Evolutionary conservation across 2,113 vertebrate species (phyloP), one percentile per base, ranked within the genome.

Genomic region (Vidua chalybeata): DNA sequence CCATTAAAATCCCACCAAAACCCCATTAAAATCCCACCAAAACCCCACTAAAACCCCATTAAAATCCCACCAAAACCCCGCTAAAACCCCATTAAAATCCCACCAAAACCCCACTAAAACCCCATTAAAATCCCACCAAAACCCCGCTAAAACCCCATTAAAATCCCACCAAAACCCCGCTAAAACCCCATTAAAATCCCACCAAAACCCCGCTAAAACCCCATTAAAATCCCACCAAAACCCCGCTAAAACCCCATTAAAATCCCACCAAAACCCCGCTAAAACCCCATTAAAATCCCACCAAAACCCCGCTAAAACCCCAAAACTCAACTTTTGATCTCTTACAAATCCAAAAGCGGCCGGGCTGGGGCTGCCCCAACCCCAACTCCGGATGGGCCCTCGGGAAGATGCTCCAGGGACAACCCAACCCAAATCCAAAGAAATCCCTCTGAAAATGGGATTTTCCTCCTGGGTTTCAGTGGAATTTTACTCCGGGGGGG

Each of bases 321-420:
- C 35, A 13, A 31, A 68, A 7, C 17, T 17, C 33, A 2, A 13
- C 7, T 35, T 24, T 22, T 41, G 12, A 5, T 23, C 2, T 2
- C 27, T 28, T 8, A 6, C 6, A 28, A 59, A 30, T 6, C 37
- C 58, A 0, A 10, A 23, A 37, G 15, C 0, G 10, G 21, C 35
- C 0, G 4, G 35, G 5, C 22, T 1, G 30, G 12, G 12, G 13
- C n/a, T 3, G 21, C 41, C 16, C 6, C 0, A 1, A 23, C 15
- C 5, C 13, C 2, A 52, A 30, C 61, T 79, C 41, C 0, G 18
- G 43, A 6, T 0, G 2, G 10, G 22, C 41, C 41, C 33, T 58
- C 0, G 1, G 72, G 66, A 91, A 68, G 71, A 72, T 26, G 79
- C 56, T 85, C 56, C 55, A 7, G 30, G 83, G 51, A 31, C 27